Conservation (phyloP, 2,113 vertebrate species). For the Bubo scandiacus region DNA sequence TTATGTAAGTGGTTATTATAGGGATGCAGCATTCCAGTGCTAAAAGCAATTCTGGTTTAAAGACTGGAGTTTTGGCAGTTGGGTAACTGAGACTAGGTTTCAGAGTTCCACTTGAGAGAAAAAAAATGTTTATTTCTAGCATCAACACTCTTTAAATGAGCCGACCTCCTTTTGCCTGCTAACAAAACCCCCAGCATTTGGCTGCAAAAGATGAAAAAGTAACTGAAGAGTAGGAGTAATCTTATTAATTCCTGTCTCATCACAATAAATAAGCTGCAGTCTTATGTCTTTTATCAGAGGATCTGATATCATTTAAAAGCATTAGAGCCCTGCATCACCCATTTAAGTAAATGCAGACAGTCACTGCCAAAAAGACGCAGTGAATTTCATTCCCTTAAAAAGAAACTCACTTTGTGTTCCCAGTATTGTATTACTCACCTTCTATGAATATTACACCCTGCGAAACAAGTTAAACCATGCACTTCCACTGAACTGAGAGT, state of each 20-base stretch:
- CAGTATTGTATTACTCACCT: constrained; percentile 60
- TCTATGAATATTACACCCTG: constrained; percentile 39
- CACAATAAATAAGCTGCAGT: constrained; percentile 68
- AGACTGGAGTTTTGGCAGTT: not conserved
- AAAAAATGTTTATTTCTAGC: constrained; percentile 54
- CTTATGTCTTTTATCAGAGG: constrained; percentile 63
- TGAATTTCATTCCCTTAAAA: constrained; percentile 61
- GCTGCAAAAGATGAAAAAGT: constrained; percentile 67
- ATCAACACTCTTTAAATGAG: constrained; percentile 42
- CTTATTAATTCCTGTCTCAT: constrained; percentile 70
- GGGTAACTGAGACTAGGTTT: not conserved
- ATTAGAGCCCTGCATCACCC: constrained; percentile 58
- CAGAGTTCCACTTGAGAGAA: constrained; percentile 12
- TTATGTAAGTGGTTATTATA: not conserved
- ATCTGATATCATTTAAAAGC: constrained; percentile 67
- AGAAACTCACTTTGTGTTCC: constrained; percentile 48
- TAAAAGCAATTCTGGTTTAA: constrained; percentile 21
- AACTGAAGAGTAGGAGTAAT: constrained; percentile 65
- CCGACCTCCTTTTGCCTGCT: constrained; percentile 54
- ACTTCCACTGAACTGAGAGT: not conserved
- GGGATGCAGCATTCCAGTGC: not conserved
- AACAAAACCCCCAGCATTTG: constrained; percentile 42
- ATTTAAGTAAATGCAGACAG: constrained; percentile 61
- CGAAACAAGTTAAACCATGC: constrained; percentile 13
- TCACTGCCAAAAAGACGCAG: constrained; percentile 58